phyloP scores from a whole-genome alignment of 1,140 invertebrate genomes.

The Drosophila ohnishii region DNA sequence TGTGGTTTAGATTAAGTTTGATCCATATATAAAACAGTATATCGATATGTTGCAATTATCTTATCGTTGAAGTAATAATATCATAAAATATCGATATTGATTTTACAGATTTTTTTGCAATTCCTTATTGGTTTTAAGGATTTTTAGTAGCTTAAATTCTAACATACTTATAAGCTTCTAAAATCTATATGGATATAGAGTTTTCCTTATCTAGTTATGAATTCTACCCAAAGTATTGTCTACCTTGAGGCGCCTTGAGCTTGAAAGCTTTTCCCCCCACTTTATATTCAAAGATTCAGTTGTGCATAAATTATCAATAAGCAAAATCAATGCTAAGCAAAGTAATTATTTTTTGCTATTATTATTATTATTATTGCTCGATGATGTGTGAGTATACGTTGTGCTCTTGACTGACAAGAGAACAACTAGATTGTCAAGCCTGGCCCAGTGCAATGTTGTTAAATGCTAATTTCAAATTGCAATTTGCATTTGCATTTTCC shows the following conservation, averaged over 20 bases:
- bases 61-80: no score
- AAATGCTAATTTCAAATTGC: constrained; percentile 19
- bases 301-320: not conserved
- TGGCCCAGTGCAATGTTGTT: constrained; percentile 9
- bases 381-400: not conserved
- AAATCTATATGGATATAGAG: not conserved
- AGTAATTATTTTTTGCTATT: constrained; percentile 4
- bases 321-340: constrained; percentile 8
- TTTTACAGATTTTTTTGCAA: no score
- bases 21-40: not conserved
- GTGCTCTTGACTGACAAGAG: constrained; percentile 10
- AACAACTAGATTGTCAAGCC: constrained; percentile 20
- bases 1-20: not conserved
- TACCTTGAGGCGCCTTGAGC: constrained; percentile 3
- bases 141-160: no score
- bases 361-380: not conserved
- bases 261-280: not conserved
- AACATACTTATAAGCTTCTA: not conserved
- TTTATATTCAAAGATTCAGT: constrained; percentile 7
- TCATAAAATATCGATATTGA: no score
- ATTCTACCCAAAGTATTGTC: not conserved
- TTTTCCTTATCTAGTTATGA: not conserved
- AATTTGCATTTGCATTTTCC: constrained; percentile 26
- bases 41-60: not conserved
- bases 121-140: no score